Evolutionary conservation across 2,888 invertebrate species (phyloP).

Genomic region (Tridacna crocea): DNA sequence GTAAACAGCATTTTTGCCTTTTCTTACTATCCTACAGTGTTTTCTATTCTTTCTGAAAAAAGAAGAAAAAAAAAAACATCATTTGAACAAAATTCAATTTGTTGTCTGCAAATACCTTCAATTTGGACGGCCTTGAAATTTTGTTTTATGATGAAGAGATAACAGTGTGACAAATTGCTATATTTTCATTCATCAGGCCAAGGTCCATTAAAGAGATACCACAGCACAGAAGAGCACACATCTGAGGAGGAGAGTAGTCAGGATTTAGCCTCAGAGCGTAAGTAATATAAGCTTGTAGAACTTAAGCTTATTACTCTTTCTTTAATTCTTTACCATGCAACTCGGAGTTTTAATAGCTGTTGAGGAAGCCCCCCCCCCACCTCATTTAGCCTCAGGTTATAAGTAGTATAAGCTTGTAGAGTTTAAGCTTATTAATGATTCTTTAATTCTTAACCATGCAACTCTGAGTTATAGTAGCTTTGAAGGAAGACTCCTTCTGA

Average conservation of each 20-base stretch:
- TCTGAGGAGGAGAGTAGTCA: conserved; percentile 5
- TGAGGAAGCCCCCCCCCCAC: too few species aligned
- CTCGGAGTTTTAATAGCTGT: too few species aligned
- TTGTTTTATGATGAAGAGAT: too few species aligned
- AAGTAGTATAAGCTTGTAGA: neutral
- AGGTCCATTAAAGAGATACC: conserved; percentile 5
- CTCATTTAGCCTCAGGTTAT: conserved; percentile 2
- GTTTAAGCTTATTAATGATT: neutral
- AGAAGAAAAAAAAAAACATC: neutral
- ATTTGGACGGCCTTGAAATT: too few species aligned
- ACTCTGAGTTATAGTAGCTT: too few species aligned
- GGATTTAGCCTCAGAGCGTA: conserved; percentile 9
- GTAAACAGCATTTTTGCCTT: neutral
- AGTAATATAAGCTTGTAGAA: neutral
- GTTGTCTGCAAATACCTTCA: too few species aligned
- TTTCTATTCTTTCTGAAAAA: neutral
- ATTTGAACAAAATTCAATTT: too few species aligned
- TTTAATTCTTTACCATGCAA: too few species aligned
- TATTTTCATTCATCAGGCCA: neutral
- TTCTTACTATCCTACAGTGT: too few species aligned
- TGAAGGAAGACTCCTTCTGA: neutral
- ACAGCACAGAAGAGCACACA: conserved; percentile 15
- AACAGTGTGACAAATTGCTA: too few species aligned
- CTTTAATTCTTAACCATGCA: neutral
- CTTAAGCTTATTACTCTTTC: neutral